Percentiles rank a stretch among this genome's conserved stretches.
Conservation (phyloP, 1,140 invertebrate species). For the fruit fly (Drosophila melanogaster) region Release_6_plus_ISO1_MT NC_004354.4:20609001-20609500, state of each 20-base stretch:
- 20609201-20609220: not conserved
- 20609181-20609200: no score
- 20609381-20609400: slow-evolving; percentile 84
- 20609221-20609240: slow-evolving; percentile 46
- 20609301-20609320: slow-evolving; percentile 18
- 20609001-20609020: no score
- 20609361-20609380: slow-evolving; percentile 76
- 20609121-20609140: no score
- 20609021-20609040: no score
- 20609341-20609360: slow-evolving; percentile 37
- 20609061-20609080: no score
- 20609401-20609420: slow-evolving; percentile 77
- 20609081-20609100: no score
- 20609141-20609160: no score
- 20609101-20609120: no score
- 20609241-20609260: slow-evolving; percentile 7
- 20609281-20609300: slow-evolving; percentile 41
- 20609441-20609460: slow-evolving; percentile 71
- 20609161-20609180: no score
- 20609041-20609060: no score
- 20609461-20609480: slow-evolving; percentile 39
- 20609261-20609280: slow-evolving; percentile 33
- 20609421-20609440: slow-evolving; percentile 76
- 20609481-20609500: slow-evolving; percentile 7
- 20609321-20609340: slow-evolving; percentile 32